Percentiles rank a stretch among this genome's conserved stretches.
Evolutionary conservation across 2,797 vertebrate genomes (phyloP).

Genomic region (Pipistrellus pipistrellus): DNA sequence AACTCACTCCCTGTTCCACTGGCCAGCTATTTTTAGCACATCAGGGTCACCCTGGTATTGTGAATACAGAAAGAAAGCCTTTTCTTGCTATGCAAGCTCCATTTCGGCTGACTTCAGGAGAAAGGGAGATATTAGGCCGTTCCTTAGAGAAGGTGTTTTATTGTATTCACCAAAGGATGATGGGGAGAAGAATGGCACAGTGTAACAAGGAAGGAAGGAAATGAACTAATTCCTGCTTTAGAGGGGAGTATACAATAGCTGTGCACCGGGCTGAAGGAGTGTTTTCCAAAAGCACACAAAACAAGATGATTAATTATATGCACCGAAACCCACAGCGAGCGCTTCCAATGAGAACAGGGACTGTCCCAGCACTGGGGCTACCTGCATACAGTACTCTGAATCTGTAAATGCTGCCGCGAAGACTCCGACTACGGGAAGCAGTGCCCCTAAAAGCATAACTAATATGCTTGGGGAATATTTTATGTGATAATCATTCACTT

Average conservation of each 20-base stretch:
- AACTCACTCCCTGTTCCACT: not conserved
- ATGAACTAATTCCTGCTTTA: constrained; percentile 64
- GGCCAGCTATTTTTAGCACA: constrained; percentile 58
- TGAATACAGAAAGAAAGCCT: not conserved
- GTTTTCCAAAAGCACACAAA: constrained; percentile 67
- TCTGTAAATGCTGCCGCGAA: not conserved
- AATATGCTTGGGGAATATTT: not conserved
- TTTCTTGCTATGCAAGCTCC: not conserved
- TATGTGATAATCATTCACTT: constrained; percentile 29
- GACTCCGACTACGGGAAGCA: not conserved
- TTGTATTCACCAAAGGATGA: constrained; percentile 53
- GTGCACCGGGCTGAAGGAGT: constrained; percentile 59
- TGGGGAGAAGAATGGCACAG: constrained; percentile 15
- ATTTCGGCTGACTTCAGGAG: constrained; percentile 56
- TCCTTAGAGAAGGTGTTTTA: constrained; percentile 63
- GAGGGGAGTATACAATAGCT: constrained; percentile 64
- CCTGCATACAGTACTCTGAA: not conserved
- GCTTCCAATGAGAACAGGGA: not conserved
- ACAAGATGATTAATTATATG: constrained; percentile 18
- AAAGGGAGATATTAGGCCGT: constrained; percentile 54
- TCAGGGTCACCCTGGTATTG: constrained; percentile 21
- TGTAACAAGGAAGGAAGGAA: constrained; percentile 75
- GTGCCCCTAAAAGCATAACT: not conserved
- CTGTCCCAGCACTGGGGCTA: not conserved
- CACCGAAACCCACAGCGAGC: constrained; percentile 2